Evolutionary conservation across 2,113 vertebrate genomes (phyloP).

Genomic region (Ailuropoda melanoleuca): DNA sequence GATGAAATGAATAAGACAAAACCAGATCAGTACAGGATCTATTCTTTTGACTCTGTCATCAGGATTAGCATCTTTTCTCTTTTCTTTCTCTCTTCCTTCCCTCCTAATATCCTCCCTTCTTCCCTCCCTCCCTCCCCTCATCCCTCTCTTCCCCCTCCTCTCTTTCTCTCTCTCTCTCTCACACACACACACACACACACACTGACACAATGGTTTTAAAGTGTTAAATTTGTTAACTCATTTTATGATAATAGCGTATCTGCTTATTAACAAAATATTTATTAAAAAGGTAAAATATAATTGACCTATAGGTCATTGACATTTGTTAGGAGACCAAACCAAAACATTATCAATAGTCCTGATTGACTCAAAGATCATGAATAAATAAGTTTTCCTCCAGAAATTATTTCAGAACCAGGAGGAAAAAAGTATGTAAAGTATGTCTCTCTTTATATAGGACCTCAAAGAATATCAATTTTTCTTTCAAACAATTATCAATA

Average conservation of each 20-base stretch:
- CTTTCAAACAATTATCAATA: background rate
- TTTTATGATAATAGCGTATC: background rate
- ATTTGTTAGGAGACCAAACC: background rate
- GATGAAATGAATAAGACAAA: background rate
- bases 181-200: background rate
- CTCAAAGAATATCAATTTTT: background rate
- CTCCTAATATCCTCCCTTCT: too few species aligned
- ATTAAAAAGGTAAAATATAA: background rate
- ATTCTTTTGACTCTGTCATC: background rate
- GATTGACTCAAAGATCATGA: background rate
- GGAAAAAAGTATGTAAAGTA: background rate
- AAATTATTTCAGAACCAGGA: background rate
- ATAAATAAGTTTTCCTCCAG: background rate
- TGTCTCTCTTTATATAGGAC: background rate
- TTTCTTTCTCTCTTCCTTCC: background rate
- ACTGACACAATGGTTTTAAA: background rate
- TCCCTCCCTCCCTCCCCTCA: background rate
- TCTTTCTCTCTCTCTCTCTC: rapidly evolving
- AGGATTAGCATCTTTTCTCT: background rate
- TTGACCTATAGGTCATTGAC: background rate
- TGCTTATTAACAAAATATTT: slow-evolving; percentile 1
- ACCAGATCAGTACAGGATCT: background rate
- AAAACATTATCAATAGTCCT: background rate
- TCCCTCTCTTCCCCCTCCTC: background rate
- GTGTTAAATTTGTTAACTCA: background rate